Evolutionary conservation across 2,113 vertebrate genomes (phyloP), one percentile per base, ranked within the genome.

Genomic region (Nothobranchius kuhntae): DNA sequence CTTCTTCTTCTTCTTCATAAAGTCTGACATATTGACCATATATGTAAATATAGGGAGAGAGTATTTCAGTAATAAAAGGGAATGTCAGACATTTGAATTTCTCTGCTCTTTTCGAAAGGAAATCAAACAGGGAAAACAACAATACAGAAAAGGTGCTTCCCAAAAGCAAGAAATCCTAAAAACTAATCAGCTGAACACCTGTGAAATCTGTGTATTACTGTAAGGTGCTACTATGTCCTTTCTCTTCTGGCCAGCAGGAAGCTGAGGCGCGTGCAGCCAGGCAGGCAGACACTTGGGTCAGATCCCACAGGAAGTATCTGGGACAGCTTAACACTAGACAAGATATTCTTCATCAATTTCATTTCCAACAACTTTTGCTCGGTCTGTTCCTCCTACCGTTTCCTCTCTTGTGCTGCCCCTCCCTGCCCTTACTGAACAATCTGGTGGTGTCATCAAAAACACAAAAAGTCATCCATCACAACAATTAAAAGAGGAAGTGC

Each of bases 261-360:
- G 71, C 61, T 52, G 53, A 71, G 82, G 67, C 87, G 81, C 52
- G 73, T 85, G 81, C 77, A 69, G 65, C 46, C 66, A 70, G 71
- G 47, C 68, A 68, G 61, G 46, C 75, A 74, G 63, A 80, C 64
- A 72, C 64, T 69, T 82, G 79, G 70, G n/a, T 65, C 7, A 2
- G 61, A 40, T 85, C 81, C 86, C 88, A 73, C 73, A 86, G 86
- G 82, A 92, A 88, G 75, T 81, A 89, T 79, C 82, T 86, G 83
- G 69, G 84, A 71, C 13, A 42, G 50, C 52, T 59, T 80, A 64
- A 71, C 61, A 58, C 48, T 53, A 26, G 21, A 68, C 70, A 54
- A 67, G 64, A 84, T 76, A 54, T 57, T 59, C 65, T 74, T 44
- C 58, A 58, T 71, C 62, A 26, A 63, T 55, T 69, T 71, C 65